Percentiles rank a stretch among this genome's conserved stretches.
phyloP scores from a whole-genome alignment of 2,113 vertebrate species.

The Mugil cephalus region DNA sequence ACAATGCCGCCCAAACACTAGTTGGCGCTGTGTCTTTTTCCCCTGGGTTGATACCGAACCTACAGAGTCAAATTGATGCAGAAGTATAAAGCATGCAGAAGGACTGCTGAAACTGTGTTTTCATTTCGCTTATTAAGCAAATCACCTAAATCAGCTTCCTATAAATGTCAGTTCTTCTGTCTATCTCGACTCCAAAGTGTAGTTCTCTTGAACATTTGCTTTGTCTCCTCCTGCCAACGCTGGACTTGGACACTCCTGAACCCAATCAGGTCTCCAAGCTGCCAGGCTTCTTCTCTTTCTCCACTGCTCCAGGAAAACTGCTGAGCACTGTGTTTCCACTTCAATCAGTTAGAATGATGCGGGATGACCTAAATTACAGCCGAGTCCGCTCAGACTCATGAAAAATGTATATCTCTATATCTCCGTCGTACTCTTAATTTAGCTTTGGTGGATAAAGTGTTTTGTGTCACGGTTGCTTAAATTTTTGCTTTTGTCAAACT shows the following conservation, averaged over 20 bases:
- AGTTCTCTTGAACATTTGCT: constrained; percentile 3
- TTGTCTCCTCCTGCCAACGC: background rate
- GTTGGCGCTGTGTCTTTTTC: too few species aligned
- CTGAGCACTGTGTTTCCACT: constrained; percentile 35
- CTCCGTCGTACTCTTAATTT: constrained; percentile 11
- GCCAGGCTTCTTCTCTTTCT: background rate
- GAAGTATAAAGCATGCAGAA: too few species aligned
- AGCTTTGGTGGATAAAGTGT: constrained; percentile 14
- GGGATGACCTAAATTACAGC: constrained; percentile 39
- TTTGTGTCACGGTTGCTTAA: constrained; percentile 25
- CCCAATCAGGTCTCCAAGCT: constrained; percentile 51
- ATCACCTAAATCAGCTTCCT: too few species aligned
- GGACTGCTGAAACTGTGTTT: too few species aligned
- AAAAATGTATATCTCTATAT: constrained; percentile 32
- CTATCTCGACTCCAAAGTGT: background rate
- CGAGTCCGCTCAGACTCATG: constrained; percentile 22
- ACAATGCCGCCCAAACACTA: too few species aligned
- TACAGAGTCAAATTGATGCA: too few species aligned
- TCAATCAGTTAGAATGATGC: constrained; percentile 30
- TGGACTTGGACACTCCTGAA: constrained; percentile 25
- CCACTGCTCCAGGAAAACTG: constrained; percentile 24
- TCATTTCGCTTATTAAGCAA: too few species aligned
- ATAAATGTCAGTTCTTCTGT: background rate
- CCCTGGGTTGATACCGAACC: too few species aligned
- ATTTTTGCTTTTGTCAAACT: constrained; percentile 5